Evolutionary conservation across 2,113 vertebrate genomes (phyloP).

Genomic region (Tautogolabrus adspersus): DNA sequence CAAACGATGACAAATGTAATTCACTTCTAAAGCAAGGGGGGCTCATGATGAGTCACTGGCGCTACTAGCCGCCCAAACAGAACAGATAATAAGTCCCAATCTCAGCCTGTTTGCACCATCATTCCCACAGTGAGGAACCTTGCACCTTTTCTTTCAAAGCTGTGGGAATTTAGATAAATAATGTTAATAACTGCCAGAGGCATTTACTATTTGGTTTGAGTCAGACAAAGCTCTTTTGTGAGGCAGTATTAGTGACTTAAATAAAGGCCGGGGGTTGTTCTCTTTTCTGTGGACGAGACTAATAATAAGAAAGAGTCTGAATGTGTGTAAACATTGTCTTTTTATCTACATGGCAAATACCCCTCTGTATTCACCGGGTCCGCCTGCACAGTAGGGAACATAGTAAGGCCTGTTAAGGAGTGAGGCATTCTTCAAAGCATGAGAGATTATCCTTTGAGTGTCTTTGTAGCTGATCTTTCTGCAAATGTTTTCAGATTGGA

Average conservation of each 20-base stretch:
- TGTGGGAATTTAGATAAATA: slow-evolving; percentile 47
- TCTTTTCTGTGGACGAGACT: slow-evolving; percentile 44
- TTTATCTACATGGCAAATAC: slow-evolving; percentile 62
- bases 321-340: slow-evolving; percentile 60
- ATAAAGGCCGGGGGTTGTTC: slow-evolving; percentile 36
- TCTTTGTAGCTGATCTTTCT: slow-evolving; percentile 36
- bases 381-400: slow-evolving; percentile 29
- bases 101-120: slow-evolving; percentile 37
- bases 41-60: slow-evolving; percentile 42
- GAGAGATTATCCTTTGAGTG: slow-evolving; percentile 63
- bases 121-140: slow-evolving; percentile 27
- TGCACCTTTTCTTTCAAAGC: slow-evolving; percentile 38
- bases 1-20: slow-evolving; percentile 28
- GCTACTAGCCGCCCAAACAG: slow-evolving; percentile 30
- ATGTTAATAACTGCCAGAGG: slow-evolving; percentile 40
- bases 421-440: slow-evolving; percentile 64
- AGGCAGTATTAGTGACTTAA: slow-evolving; percentile 37
- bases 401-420: slow-evolving; percentile 53
- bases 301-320: slow-evolving; percentile 45
- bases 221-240: slow-evolving; percentile 40
- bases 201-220: slow-evolving; percentile 47
- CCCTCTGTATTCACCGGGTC: slow-evolving; percentile 45
- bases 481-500: slow-evolving; percentile 57
- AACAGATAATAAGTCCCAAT: slow-evolving; percentile 43
- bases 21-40: slow-evolving; percentile 18